A percentile compares a stretch with the other conserved stretches of the same genome.
phyloP scores from a whole-genome alignment of 2,888 invertebrate genomes.

The Axea sp. region DNA sequence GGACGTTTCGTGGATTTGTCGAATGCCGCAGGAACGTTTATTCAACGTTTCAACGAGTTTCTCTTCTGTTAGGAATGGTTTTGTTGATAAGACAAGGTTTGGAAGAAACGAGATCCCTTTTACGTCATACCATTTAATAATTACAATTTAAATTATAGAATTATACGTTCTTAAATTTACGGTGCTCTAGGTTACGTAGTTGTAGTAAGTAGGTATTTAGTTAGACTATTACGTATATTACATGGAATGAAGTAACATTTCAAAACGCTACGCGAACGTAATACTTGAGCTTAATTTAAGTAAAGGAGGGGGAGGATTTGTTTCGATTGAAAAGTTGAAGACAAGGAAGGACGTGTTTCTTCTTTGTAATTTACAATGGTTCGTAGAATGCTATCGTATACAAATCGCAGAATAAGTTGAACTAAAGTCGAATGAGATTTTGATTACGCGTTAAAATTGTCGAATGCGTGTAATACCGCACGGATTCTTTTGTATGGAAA shows the following conservation, averaged over 20 bases:
- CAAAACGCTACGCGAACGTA: constrained; percentile 78
- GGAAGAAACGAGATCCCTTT: constrained; percentile 62
- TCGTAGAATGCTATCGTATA: constrained; percentile 32
- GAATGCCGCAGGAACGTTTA: too few relatives aligned
- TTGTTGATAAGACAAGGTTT: constrained; percentile 3
- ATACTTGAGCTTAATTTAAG: constrained; percentile 78
- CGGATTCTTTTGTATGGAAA: constrained; percentile 33
- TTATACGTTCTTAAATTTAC: constrained; percentile 78
- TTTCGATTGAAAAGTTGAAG: constrained; percentile 36
- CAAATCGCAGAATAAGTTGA: constrained; percentile 40
- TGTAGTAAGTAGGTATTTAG: constrained; percentile 77
- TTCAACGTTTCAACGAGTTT: too few relatives aligned
- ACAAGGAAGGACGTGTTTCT: constrained; percentile 22
- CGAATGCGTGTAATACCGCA: constrained; percentile 15
- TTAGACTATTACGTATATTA: constrained; percentile 79
- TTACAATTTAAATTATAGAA: constrained; percentile 80
- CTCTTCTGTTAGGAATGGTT: too few relatives aligned
- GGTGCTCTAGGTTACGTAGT: constrained; percentile 79
- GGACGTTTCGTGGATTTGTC: too few relatives aligned
- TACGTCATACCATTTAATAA: constrained; percentile 79
- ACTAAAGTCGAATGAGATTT: constrained; percentile 29
- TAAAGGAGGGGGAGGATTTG: constrained; percentile 39
- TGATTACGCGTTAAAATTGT: constrained; percentile 4
- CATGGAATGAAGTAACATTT: constrained; percentile 78
- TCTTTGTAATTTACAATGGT: constrained; percentile 44